phyloP scores from a whole-genome alignment of 2,113 vertebrate species.

The Psittacus erithacus region DNA sequence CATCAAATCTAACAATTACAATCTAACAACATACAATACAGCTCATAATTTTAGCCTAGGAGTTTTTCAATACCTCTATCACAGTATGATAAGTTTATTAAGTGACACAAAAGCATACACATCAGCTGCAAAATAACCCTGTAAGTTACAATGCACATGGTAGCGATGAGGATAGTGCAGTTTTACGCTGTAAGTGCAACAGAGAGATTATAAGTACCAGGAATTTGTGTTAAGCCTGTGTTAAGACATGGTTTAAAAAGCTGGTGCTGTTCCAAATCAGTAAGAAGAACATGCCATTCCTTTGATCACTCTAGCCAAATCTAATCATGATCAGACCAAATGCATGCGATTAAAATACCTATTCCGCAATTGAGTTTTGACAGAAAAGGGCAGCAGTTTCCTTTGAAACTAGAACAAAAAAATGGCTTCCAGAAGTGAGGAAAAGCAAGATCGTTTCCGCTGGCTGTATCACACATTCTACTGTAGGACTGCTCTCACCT shows the following conservation, averaged over 20 bases:
- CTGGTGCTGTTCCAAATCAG: not conserved
- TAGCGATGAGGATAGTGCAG: not conserved
- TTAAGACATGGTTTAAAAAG: not conserved
- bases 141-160: not conserved
- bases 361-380: not conserved
- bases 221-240: not conserved
- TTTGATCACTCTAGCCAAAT: not conserved
- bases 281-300: not conserved
- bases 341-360: not conserved
- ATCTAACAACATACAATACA: not conserved
- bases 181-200: not conserved
- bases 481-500: not conserved
- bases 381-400: not conserved
- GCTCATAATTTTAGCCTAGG: not conserved
- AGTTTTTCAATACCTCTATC: not conserved
- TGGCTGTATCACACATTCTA: not conserved
- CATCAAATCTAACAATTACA: not conserved
- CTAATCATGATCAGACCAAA: not conserved
- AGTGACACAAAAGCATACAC: not conserved
- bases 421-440: constrained; percentile 18
- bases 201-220: not conserved
- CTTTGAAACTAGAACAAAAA: not conserved
- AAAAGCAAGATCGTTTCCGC: not conserved
- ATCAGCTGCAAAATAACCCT: not conserved
- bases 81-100: rapidly evolving